These are phyloP conservation scores for Drosophila parvula DNA, from an alignment of 1,140 invertebrate genomes.

Conservation along the genomic window DNA sequence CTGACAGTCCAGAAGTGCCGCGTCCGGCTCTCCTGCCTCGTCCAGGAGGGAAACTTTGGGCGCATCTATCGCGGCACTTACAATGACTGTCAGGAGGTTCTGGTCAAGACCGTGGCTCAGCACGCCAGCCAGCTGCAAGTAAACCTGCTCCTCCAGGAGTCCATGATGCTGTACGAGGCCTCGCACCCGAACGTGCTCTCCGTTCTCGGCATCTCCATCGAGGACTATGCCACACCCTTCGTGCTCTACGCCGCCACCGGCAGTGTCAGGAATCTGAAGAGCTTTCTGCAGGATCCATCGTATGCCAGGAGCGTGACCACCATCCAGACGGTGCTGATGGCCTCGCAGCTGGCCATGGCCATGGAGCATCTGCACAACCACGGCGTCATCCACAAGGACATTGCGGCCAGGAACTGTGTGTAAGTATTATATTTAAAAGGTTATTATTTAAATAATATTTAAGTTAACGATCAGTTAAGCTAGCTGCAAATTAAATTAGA, in stretches of 20 bases:
- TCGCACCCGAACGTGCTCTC: constrained; percentile 93
- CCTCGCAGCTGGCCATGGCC: constrained; percentile 94
- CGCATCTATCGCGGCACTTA: constrained; percentile 94
- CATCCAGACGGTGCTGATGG: constrained; percentile 97
- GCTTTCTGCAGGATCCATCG: constrained; percentile 86
- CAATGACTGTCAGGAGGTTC: constrained; percentile 90
- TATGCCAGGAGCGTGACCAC: constrained; percentile 92
- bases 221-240: constrained; percentile 93
- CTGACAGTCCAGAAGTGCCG: constrained; percentile 86
- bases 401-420: constrained; percentile 96
- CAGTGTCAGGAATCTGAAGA: constrained; percentile 94
- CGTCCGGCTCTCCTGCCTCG: constrained; percentile 90
- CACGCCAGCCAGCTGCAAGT: constrained; percentile 89
- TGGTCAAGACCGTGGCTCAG: constrained; percentile 93
- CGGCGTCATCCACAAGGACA: constrained; percentile 95
- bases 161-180: constrained; percentile 94
- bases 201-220: constrained; percentile 94
- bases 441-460: background rate
- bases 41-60: constrained; percentile 96
- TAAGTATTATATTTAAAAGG: constrained; percentile 58
- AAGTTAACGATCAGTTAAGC: background rate
- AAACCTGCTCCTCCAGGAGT: constrained; percentile 93
- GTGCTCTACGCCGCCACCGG: constrained; percentile 92
- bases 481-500: background rate
- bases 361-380: constrained; percentile 94